A percentile compares a stretch with the other conserved stretches of the same genome.
Conservation (phyloP, 2,113 vertebrate species). For the Mellivora capensis region DNA sequence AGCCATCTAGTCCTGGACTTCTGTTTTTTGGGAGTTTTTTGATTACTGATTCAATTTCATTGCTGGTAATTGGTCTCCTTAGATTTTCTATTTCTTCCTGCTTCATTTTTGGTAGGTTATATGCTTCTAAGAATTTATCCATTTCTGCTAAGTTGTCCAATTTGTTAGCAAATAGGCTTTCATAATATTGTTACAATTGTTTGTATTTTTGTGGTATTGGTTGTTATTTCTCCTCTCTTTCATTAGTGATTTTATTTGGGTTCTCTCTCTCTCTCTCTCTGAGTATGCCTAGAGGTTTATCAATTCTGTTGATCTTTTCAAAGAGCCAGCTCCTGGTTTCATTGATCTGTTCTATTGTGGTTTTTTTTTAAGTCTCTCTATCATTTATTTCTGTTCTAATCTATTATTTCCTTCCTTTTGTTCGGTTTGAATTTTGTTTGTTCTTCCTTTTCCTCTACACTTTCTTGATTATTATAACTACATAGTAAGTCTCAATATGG, state of each 20-base stretch:
- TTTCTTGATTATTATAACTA: not conserved
- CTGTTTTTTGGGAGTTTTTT: not conserved
- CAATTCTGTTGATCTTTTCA: not conserved
- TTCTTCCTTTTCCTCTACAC: not conserved
- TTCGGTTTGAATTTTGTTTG: not conserved
- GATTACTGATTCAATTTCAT: not conserved
- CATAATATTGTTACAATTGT: not conserved
- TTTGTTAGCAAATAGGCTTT: not conserved
- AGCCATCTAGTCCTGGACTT: not conserved
- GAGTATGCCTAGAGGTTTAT: not conserved
- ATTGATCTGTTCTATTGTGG: not conserved
- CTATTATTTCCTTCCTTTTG: not conserved
- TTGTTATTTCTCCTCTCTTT: not conserved
- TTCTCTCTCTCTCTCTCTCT: not conserved
- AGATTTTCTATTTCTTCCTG: not conserved
- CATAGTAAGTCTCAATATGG: not conserved
- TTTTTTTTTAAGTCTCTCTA: not conserved
- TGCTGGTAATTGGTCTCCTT: not conserved
- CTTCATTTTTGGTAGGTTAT: not conserved
- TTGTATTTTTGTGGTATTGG: not conserved
- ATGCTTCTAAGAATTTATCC: not conserved
- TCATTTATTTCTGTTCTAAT: not conserved
- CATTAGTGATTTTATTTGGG: not conserved
- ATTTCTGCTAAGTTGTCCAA: not conserved
- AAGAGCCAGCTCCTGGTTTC: not conserved